phyloP scores from a whole-genome alignment of 2,888 invertebrate species.

The Theodoxus fluviatilis region DNA sequence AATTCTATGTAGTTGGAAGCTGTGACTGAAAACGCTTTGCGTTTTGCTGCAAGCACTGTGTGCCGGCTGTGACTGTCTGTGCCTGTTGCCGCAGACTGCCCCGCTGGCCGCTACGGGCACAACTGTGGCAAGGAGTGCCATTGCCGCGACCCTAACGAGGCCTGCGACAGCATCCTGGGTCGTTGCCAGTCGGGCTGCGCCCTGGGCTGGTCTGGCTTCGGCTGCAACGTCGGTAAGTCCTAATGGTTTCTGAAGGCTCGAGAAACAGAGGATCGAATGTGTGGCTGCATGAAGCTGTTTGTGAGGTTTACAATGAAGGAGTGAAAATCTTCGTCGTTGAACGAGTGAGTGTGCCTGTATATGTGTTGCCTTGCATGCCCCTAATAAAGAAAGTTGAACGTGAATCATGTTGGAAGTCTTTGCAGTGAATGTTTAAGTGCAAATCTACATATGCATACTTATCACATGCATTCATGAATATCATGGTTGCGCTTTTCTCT shows the following conservation, averaged over 20 bases:
- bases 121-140: slow-evolving; percentile 62
- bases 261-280: no score
- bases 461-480: no score
- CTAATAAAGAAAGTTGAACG: no score
- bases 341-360: background rate
- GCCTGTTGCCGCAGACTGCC: slow-evolving; percentile 50
- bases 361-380: background rate
- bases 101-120: slow-evolving; percentile 54
- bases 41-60: no score
- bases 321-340: background rate
- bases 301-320: background rate
- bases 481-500: no score
- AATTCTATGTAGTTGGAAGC: no score
- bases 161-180: slow-evolving; percentile 57
- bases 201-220: slow-evolving; percentile 52
- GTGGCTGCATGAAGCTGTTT: background rate
- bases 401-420: no score
- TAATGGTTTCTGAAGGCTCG: no score
- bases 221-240: slow-evolving; percentile 58
- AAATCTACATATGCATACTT: no score
- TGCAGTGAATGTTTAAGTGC: no score
- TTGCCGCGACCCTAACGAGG: slow-evolving; percentile 52
- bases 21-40: no score
- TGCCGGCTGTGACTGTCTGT: no score
- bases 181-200: slow-evolving; percentile 56